Evolutionary conservation across 2,797 vertebrate species (phyloP), one percentile per base, ranked within the genome.

Genomic region (Danio choprae): DNA sequence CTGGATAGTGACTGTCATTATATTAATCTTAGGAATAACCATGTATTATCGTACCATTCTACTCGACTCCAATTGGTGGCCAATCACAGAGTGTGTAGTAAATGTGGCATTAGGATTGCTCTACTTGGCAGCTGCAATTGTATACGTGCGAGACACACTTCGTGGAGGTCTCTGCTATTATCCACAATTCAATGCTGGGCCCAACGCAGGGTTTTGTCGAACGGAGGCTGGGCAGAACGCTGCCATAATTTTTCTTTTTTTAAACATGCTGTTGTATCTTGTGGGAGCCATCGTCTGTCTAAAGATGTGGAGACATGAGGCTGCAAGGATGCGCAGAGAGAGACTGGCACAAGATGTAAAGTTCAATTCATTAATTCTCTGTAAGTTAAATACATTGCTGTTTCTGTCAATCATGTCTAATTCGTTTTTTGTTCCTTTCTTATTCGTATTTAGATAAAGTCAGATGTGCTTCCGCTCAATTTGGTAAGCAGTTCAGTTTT

Each of bases 41-140:
- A 91, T 98, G 87, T 98, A 98, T 86, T 99, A 99, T 87, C 94
- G 96, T 48, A 95, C 96, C 48, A 97, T 98, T 82, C 95, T 99
- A 5, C 88, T 99, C 2, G 96, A 97, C 87, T 96, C 97, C 0
- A 92, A 58, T 48, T 99, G 97, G 96, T 98, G 97, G 97, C 97
- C 97, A 0, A 85, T 98, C 43, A 98, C 97, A 0, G 97, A 99
- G 85, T 95, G 96, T 0, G 89, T 93, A 3, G 92, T 98, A 70
- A 98, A 98, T 5, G 75, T 96, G 15, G 92, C 90, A 15, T 55
- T 98, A 86, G 96, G 93, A 0, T 62, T 96, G 53, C 89, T 99
- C 4, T 98, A 97, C 71, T 83, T 98, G 88, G 89, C 94, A 0
- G 96, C 92, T 6, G 95, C 94, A 12, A 89, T 96, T 0, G 93